A percentile compares a stretch with the other conserved stretches of the same genome.
Evolutionary conservation across 2,797 vertebrate species (phyloP).

Genomic region (Anas acuta): DNA sequence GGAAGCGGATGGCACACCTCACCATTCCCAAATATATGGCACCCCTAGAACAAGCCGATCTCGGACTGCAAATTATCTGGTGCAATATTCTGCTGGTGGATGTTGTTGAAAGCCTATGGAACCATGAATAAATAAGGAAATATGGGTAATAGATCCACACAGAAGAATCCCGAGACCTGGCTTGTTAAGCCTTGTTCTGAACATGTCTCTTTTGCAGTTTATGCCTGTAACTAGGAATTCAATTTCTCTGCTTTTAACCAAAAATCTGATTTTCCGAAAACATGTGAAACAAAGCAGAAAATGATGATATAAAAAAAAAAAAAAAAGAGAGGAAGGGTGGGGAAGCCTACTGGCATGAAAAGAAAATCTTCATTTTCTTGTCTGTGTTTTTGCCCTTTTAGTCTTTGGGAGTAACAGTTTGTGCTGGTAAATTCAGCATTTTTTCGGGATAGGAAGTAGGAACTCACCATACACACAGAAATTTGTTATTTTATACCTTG

Average conservation of each 20-base stretch:
- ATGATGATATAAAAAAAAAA: conserved; percentile 7
- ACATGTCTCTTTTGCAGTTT: conserved; percentile 23
- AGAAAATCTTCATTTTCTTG: not conserved
- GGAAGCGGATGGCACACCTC: not conserved
- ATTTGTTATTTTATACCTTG: conserved; percentile 67
- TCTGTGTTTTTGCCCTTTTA: not conserved
- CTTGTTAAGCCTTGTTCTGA: not conserved
- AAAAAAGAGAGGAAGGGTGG: not conserved
- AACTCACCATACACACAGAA: conserved; percentile 33
- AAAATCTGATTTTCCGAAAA: not conserved
- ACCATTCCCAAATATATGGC: not conserved
- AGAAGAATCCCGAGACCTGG: not conserved
- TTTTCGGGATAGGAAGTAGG: conserved; percentile 13
- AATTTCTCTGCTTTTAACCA: conserved; percentile 34
- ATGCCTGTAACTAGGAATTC: conserved; percentile 35
- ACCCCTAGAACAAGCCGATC: not conserved
- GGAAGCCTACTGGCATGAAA: not conserved
- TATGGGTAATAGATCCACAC: not conserved
- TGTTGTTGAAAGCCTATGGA: not conserved
- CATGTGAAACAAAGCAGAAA: conserved; percentile 55
- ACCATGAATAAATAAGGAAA: not conserved
- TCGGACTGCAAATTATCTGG: not conserved
- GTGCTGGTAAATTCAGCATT: conserved; percentile 61
- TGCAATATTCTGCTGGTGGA: not conserved
- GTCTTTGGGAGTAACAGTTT: not conserved